Evolutionary conservation across 2,888 invertebrate species (phyloP).

Genomic region (Trachelus troglodyta): DNA sequence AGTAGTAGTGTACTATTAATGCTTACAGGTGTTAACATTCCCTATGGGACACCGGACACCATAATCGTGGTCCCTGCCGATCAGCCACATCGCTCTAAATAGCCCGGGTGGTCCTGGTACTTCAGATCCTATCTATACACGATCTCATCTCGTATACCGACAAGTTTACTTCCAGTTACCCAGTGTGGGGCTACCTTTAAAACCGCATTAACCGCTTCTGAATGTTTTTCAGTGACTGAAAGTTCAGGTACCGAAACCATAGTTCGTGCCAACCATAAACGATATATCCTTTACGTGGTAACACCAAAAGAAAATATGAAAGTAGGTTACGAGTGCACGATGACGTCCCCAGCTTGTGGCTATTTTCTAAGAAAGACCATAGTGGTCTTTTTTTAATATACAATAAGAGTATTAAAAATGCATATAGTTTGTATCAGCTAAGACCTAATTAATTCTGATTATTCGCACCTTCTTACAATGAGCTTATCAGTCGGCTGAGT

Average conservation of each 20-base stretch:
- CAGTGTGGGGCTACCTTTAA: slow-evolving; percentile 11
- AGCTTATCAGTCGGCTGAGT: neutral
- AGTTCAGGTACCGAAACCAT: slow-evolving; percentile 7
- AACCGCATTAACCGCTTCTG: slow-evolving; percentile 1
- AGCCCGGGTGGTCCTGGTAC: slow-evolving; percentile 46
- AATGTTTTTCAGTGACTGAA: neutral
- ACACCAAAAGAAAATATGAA: neutral
- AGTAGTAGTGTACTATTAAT: slow-evolving; percentile 17
- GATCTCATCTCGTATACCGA: slow-evolving; percentile 32
- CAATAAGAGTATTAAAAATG: too few relatives aligned
- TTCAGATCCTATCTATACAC: slow-evolving; percentile 38
- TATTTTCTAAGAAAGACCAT: neutral
- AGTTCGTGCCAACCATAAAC: slow-evolving; percentile 2
- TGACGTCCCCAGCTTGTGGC: neutral
- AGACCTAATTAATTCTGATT: neutral
- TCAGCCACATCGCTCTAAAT: slow-evolving; percentile 36
- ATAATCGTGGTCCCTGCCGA: slow-evolving; percentile 25
- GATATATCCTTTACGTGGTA: neutral
- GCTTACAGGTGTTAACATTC: slow-evolving; percentile 48
- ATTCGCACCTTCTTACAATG: neutral
- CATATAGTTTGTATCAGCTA: neutral
- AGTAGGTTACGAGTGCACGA: neutral
- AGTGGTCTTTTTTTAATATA: neutral
- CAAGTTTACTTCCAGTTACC: slow-evolving; percentile 34
- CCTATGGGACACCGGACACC: slow-evolving; percentile 44